Evolutionary conservation across 2,113 vertebrate genomes (phyloP).

Genomic region (Pongo pygmaeus): DNA sequence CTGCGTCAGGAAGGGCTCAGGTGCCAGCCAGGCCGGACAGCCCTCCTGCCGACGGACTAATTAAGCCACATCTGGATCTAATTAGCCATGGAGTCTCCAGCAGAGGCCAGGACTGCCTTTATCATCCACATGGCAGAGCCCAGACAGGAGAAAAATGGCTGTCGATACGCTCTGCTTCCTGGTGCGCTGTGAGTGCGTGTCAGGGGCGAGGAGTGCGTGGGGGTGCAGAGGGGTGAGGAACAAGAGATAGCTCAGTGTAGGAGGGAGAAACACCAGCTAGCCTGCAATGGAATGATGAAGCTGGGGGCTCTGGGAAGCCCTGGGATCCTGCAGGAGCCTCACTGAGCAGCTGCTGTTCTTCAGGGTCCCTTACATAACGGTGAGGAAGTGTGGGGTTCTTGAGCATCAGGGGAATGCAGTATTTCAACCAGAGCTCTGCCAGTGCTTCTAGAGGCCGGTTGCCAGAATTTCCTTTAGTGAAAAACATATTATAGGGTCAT

Average conservation of each 20-base stretch:
- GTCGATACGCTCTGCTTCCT: conserved; percentile 57
- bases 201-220: not conserved
- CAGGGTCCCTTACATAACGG: not conserved
- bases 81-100: conserved; percentile 89
- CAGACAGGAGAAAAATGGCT: conserved; percentile 82
- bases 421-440: too few relatives aligned
- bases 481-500: conserved; percentile 7
- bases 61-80: conserved; percentile 96
- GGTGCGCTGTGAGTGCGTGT: not conserved
- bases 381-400: too few relatives aligned
- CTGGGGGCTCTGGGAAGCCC: not conserved
- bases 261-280: not conserved
- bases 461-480: conserved; percentile 47
- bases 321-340: not conserved
- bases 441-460: too few relatives aligned
- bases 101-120: conserved; percentile 84
- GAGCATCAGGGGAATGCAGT: too few relatives aligned
- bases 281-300: fast-evolving
- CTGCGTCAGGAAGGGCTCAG: conserved; percentile 78
- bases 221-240: conserved; percentile 4
- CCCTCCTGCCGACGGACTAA: conserved; percentile 84
- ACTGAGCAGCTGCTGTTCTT: fast-evolving
- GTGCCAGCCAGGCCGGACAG: conserved; percentile 79
- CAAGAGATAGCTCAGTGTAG: not conserved
- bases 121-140: conserved; percentile 79